Evolutionary conservation across 53 echinoderm and acorn worm genomes (phyloP), one percentile per base, ranked within the genome.

Genomic region (Henricia sp.): DNA sequence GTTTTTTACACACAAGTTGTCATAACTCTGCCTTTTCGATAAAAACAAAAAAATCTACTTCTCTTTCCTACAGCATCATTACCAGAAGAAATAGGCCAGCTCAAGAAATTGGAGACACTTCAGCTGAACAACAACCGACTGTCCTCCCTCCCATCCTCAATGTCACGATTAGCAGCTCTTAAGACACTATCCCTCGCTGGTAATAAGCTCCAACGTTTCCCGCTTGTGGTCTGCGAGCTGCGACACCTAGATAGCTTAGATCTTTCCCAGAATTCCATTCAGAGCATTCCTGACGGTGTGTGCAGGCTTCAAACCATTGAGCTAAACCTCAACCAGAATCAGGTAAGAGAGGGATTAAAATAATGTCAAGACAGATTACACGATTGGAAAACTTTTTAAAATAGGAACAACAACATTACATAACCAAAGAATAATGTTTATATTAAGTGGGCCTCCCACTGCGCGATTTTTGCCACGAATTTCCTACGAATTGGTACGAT

Each of bases 271-370:
- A 99, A 99, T 73, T 26, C 62, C 29, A 88, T 99, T 19, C 78
- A 58, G 21, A 38, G 56, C 64, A 69, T 99, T 51, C 99, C 99
- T 8, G 89, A 87, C 52, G 90, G 92, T 14, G 82, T 91, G 19
- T 91, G 86, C 20, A 68, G 84, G 32, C 82, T 99, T 3, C 92
- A 99, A 63, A 87, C 99, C 24, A 92, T 93, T 30, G 99, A 99
- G 76, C 88, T 99, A 20, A 99, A 99, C 74, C 80, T 95, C 20
- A 99, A 99, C 72, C 92, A 94, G 76, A 99, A 99, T 65, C 94
- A 95, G 99, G 99, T 99, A 77, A 83, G 90, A n/a, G n/a, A n/a
- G n/a, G n/a, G n/a, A n/a, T n/a, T n/a, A n/a, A n/a, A n/a, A n/a
- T n/a, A n/a, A n/a, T n/a, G n/a, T n/a, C n/a, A n/a, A n/a, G n/a